A percentile compares a stretch with the other conserved stretches of the same genome.
These are phyloP conservation scores for Busseola fusca DNA, from an alignment of 2,888 invertebrate species.

Conservation along the genomic window DNA sequence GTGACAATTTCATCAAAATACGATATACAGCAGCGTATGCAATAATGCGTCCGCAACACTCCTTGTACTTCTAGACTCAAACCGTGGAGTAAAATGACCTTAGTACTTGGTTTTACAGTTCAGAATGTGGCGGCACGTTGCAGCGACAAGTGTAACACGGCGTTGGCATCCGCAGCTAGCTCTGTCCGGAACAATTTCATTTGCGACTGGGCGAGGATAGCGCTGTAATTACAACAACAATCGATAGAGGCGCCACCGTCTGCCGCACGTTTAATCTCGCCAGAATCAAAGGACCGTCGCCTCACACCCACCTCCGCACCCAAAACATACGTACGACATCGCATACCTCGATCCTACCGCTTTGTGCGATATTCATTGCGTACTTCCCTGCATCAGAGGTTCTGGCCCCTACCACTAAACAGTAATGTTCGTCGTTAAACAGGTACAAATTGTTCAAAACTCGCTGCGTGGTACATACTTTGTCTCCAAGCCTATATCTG, in stretches of 20 bases:
- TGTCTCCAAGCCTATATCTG: constrained; percentile 86
- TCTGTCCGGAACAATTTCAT: constrained; percentile 89
- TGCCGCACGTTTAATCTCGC: constrained; percentile 89
- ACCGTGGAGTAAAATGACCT: constrained; percentile 52
- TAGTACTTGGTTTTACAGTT: constrained; percentile 69
- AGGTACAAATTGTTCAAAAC: constrained; percentile 70
- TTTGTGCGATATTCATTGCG: constrained; percentile 67
- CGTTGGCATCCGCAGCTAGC: constrained; percentile 85
- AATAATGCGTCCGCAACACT: constrained; percentile 68
- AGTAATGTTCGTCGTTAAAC: constrained; percentile 67
- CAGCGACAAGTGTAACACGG: constrained; percentile 79
- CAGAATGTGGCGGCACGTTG: constrained; percentile 70
- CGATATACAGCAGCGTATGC: constrained; percentile 68
- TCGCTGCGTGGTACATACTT: constrained; percentile 76
- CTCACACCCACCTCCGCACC: constrained; percentile 82
- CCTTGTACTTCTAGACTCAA: constrained; percentile 39
- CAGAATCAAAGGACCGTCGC: constrained; percentile 88
- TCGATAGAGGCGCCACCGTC: constrained; percentile 89
- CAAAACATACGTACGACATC: constrained; percentile 68
- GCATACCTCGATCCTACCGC: constrained; percentile 50
- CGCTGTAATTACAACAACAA: constrained; percentile 89
- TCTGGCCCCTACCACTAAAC: constrained; percentile 11
- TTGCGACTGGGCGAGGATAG: constrained; percentile 89
- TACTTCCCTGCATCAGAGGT: constrained; percentile 12
- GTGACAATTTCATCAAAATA: constrained; percentile 75